Base-by-base conservation (phyloP, 1,140 invertebrate genomes). In the Zaprionus davidi region DNA sequence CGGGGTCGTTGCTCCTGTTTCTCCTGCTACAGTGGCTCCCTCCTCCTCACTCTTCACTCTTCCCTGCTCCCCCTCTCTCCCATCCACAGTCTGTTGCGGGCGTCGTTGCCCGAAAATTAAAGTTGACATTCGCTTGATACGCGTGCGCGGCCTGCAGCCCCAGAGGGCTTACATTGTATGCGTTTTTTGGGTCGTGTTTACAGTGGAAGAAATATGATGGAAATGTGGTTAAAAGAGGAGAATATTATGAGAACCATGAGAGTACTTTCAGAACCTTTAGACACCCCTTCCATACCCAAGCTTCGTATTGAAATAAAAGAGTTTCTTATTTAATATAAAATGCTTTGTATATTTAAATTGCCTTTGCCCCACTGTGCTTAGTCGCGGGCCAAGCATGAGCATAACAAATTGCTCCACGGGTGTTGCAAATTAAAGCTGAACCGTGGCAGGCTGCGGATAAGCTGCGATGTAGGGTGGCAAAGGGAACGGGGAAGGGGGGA, bases 101-200 rank as follows among this genome's bases (percentile, higher is more conserved):
- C 44, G 53, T 59, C 49, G 53, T 46, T 63, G 26, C 17, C 60
- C 67, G 41, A 68, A 66, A 41, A 58, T 67, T 90, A 60, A 85
- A 82, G 85, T 88, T 88, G 85, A 88, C 85, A 88, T 57, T 72
- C 79, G 81, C 68, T 73, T 66, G 75, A 78, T 83, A 81, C 24
- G 83, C 67, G 60, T 55, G 51, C 64, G 57, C 38, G 31, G 63
- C 41, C n/a, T 34, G 44, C 26, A 34, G 9, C n/a, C 46, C 65
- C 44, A 41, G 20, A 20, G 66, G 57, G 57, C 38, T 66, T 66
- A 28, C 53, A 26, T 56, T 56, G 46, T 51, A 51, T 51, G 17
- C 20, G 20, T 51, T 51, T 49, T 51, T 51, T 56, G 53, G 53
- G 53, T 26, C 11, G 22, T 26, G 22, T 12, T 22, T 51, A 51